phyloP scores from a whole-genome alignment of 2,797 vertebrate genomes.

The Chlorospingus semifuscus region DNA sequence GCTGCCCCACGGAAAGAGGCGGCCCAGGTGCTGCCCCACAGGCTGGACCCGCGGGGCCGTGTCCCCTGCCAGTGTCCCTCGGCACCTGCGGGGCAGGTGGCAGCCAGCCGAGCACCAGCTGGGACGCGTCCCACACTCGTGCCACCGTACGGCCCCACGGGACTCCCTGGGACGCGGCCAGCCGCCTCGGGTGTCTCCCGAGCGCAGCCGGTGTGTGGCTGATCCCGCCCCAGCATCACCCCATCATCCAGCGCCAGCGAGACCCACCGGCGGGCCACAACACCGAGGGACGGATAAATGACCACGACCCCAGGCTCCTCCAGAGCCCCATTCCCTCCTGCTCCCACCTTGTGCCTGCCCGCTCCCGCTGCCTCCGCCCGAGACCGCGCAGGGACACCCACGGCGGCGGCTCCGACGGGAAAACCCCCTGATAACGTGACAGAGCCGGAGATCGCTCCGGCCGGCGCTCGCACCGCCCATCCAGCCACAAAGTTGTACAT shows the following conservation, averaged over 20 bases:
- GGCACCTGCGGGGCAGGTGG: background rate
- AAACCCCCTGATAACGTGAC: background rate
- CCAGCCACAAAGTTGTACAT: background rate
- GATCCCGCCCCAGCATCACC: background rate
- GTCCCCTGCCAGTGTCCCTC: background rate
- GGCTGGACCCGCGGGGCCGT: background rate
- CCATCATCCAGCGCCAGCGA: background rate
- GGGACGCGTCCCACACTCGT: background rate
- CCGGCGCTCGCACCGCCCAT: background rate
- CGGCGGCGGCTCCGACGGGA: background rate
- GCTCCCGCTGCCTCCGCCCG: background rate
- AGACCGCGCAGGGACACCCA: background rate
- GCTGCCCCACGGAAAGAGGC: background rate
- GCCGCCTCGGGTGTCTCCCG: background rate
- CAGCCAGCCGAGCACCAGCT: background rate
- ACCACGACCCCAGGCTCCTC: background rate
- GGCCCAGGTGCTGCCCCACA: background rate
- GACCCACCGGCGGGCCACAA: background rate
- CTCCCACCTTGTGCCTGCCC: background rate
- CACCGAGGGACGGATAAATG: background rate
- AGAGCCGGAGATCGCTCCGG: background rate
- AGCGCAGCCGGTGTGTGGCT: accelerated
- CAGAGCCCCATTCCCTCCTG: background rate
- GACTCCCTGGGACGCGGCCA: background rate
- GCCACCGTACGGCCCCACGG: accelerated